These are phyloP conservation scores for Armadillidium nasatum DNA, from an alignment of 1,140 invertebrate species.

Conservation along the genomic window DNA sequence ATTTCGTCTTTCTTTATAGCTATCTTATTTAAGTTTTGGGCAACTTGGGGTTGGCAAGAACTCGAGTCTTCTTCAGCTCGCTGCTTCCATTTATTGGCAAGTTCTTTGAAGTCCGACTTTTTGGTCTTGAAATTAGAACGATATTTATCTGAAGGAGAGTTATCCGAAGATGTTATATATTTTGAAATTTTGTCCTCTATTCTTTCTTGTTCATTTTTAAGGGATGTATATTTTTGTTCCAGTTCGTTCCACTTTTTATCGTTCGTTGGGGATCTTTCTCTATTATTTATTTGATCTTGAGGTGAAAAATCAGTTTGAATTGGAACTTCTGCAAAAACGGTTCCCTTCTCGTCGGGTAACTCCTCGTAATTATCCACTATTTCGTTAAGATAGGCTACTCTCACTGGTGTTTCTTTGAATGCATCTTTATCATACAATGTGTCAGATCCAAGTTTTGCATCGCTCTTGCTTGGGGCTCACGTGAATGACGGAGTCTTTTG, in stretches of 20 bases:
- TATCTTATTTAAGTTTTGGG: no score
- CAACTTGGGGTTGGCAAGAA: slow-evolving; percentile 16
- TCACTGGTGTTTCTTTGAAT: slow-evolving; percentile 42
- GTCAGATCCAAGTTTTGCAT: slow-evolving; percentile 36
- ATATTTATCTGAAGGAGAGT: slow-evolving; percentile 21
- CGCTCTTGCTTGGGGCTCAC: slow-evolving; percentile 28
- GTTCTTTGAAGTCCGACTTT: slow-evolving; percentile 49
- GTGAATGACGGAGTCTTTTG: slow-evolving; percentile 38
- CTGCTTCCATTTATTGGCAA: slow-evolving; percentile 52
- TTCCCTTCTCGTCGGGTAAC: slow-evolving; percentile 26
- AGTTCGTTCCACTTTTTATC: not conserved
- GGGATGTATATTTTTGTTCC: not conserved
- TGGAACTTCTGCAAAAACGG: slow-evolving; percentile 35
- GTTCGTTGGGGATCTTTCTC: no score
- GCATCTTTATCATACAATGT: slow-evolving; percentile 41
- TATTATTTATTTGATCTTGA: no score
- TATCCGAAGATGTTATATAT: slow-evolving; percentile 21
- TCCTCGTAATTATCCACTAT: slow-evolving; percentile 40
- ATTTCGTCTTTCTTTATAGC: no score
- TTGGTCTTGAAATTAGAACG: not conserved
- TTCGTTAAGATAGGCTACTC: slow-evolving; percentile 44
- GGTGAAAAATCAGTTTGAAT: not conserved
- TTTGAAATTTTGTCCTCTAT: not conserved
- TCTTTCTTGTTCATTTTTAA: not conserved
- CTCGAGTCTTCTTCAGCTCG: slow-evolving; percentile 45